Evolutionary conservation across 2,888 invertebrate species (phyloP).

Genomic region (Heliconius hortense): DNA sequence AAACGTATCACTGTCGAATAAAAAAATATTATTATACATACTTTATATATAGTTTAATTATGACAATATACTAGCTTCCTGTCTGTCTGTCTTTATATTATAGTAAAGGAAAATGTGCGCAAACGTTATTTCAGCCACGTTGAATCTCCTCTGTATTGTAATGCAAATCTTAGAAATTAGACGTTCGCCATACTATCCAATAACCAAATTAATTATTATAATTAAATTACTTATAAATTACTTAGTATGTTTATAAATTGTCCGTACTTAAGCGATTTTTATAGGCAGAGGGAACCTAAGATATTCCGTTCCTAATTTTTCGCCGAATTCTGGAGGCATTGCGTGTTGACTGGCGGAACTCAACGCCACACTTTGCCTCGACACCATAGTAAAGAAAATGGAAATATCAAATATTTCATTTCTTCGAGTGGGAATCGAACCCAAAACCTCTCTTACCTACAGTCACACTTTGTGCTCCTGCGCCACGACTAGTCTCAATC

Average conservation of each 20-base stretch:
- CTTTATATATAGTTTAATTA: background rate
- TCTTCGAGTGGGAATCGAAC: too few relatives aligned
- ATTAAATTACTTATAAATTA: background rate
- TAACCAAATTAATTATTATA: background rate
- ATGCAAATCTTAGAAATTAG: slow-evolving; percentile 17
- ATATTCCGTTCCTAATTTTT: too few relatives aligned
- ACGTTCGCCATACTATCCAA: background rate
- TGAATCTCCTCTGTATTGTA: slow-evolving; percentile 6
- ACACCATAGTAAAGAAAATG: too few relatives aligned
- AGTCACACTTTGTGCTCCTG: too few relatives aligned
- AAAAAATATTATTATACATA: background rate
- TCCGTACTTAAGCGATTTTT: background rate
- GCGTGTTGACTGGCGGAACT: too few relatives aligned
- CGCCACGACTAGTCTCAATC: too few relatives aligned
- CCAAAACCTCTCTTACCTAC: too few relatives aligned
- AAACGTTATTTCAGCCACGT: slow-evolving; percentile 22
- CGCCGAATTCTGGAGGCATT: too few relatives aligned
- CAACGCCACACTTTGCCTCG: too few relatives aligned
- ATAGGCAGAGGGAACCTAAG: too few relatives aligned
- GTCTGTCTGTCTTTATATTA: background rate
- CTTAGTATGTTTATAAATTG: background rate
- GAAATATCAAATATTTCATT: too few relatives aligned
- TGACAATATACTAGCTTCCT: background rate
- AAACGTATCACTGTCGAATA: background rate
- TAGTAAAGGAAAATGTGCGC: slow-evolving; percentile 9